phyloP scores from a whole-genome alignment of 2,888 invertebrate species.

The Pandemis corylana region DNA sequence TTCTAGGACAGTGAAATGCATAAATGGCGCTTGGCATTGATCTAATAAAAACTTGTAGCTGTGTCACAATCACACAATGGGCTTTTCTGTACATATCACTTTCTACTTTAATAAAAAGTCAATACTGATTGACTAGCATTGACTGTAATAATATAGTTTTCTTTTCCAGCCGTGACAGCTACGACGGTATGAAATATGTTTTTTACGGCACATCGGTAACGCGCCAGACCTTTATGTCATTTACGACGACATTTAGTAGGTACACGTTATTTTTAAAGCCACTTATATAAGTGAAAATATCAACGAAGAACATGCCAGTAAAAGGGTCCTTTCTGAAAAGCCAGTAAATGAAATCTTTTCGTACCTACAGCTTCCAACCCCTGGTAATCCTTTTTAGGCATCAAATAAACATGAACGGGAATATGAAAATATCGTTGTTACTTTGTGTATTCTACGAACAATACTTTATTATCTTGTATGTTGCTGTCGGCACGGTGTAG shows the following conservation, averaged over 20 bases:
- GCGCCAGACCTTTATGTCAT: constrained; percentile 24
- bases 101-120: neutral
- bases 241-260: constrained; percentile 37
- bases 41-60: neutral
- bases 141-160: neutral
- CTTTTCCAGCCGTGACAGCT: constrained; percentile 3
- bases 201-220: constrained; percentile 27
- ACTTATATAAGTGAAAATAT: constrained; percentile 22
- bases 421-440: constrained; percentile 5
- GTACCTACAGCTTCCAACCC: constrained; percentile 4
- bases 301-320: neutral
- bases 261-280: constrained; percentile 32
- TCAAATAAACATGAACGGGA: constrained; percentile 7
- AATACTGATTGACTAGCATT: neutral
- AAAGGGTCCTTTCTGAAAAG: neutral
- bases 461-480: constrained; percentile 35
- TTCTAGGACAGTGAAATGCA: neutral
- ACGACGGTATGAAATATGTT: constrained; percentile 17
- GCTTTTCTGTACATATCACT: neutral
- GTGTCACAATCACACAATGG: neutral
- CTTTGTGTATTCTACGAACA: constrained; percentile 19
- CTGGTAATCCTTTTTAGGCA: constrained; percentile 11
- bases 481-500: constrained; percentile 16
- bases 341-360: constrained; percentile 10
- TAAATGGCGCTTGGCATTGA: neutral